A percentile compares a stretch with the other conserved stretches of the same genome.
Conservation (phyloP, 2,797 vertebrate genomes). For the Bovichtus variegatus region DNA sequence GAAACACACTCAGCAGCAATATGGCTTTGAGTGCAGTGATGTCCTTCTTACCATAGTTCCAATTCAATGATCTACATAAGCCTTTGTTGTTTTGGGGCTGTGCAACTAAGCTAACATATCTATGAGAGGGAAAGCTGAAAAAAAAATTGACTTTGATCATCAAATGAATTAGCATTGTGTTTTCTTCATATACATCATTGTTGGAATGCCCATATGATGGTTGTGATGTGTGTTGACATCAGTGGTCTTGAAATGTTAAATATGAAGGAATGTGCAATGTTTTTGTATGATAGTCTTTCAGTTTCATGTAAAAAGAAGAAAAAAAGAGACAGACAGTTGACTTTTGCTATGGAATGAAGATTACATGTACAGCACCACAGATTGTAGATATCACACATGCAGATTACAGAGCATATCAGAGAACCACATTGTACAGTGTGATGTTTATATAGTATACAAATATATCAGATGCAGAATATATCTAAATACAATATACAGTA, state of each 20-base stretch:
- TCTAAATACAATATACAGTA: constrained; percentile 63
- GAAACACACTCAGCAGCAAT: constrained; percentile 53
- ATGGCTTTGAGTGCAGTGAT: constrained; percentile 47
- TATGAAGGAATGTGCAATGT: constrained; percentile 48
- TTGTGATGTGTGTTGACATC: constrained; percentile 50
- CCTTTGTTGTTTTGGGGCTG: constrained; percentile 51
- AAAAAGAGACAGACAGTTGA: constrained; percentile 41
- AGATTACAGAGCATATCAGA: constrained; percentile 75
- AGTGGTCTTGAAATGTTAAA: constrained; percentile 54
- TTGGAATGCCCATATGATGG: constrained; percentile 47
- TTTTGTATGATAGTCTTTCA: constrained; percentile 50
- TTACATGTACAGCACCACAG: constrained; percentile 72
- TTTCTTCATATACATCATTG: constrained; percentile 38
- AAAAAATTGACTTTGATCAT: constrained; percentile 16
- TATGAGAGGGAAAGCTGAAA: constrained; percentile 9
- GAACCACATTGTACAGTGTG: constrained; percentile 74
- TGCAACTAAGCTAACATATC: constrained; percentile 56
- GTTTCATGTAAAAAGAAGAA: constrained; percentile 41
- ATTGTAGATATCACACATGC: constrained; percentile 75
- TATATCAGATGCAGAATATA: constrained; percentile 72
- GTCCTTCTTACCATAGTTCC: constrained; percentile 38
- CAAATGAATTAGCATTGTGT: constrained; percentile 22
- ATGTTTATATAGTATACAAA: constrained; percentile 73
- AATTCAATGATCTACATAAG: constrained; percentile 17
- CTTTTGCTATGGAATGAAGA: constrained; percentile 51